Evolutionary conservation across 2,888 invertebrate species (phyloP).

Genomic region (Drosophila paramelanica): DNA sequence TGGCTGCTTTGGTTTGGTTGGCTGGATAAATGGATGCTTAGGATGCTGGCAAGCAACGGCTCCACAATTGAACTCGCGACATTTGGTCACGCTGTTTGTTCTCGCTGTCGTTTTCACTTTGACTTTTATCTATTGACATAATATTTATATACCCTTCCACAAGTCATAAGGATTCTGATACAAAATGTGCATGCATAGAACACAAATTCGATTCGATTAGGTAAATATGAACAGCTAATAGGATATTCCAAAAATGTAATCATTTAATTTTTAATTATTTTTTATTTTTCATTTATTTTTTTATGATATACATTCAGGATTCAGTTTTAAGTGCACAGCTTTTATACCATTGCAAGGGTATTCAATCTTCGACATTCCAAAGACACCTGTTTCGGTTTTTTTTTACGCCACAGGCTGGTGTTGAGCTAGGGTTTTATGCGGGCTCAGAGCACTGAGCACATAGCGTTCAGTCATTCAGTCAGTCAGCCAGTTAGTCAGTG

Average conservation of each 20-base stretch:
- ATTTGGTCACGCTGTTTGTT: conserved; percentile 61
- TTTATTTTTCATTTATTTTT: no score
- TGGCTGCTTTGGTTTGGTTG: conserved; percentile 9
- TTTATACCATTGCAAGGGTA: background rate
- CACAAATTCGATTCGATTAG: no score
- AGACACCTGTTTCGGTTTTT: conserved; percentile 30
- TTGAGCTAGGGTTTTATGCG: conserved; percentile 47
- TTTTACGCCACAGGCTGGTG: conserved; percentile 39
- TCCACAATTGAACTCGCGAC: conserved; percentile 75
- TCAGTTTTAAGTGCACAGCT: no score
- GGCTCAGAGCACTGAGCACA: conserved; percentile 20
- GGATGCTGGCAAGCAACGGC: conserved; percentile 38
- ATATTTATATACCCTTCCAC: conserved; percentile 44
- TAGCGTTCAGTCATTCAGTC: conserved; percentile 20
- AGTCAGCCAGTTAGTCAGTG: conserved; percentile 36
- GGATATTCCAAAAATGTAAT: no score
- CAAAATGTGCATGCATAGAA: background rate
- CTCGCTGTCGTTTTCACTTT: conserved; percentile 52
- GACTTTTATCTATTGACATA: conserved; percentile 81
- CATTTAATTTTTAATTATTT: no score
- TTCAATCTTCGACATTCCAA: background rate
- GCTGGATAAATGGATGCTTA: conserved; percentile 46
- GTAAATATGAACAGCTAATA: no score
- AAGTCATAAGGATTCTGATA: background rate
- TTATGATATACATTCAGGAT: no score